Conservation (phyloP, 1,140 invertebrate genomes). For the Ceratosolen solmsi region DNA sequence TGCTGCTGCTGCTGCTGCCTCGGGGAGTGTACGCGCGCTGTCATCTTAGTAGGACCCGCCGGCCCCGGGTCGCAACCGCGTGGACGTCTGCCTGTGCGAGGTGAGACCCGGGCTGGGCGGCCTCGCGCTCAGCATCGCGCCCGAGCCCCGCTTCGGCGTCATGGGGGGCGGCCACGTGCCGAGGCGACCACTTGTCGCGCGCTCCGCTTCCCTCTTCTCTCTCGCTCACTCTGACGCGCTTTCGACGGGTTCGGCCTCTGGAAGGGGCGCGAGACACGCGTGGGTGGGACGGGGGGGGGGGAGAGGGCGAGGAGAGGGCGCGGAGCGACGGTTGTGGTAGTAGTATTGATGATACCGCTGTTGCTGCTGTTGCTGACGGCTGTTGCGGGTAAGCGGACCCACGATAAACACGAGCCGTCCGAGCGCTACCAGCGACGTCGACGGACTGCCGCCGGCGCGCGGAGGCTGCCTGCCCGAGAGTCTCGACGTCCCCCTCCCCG, state of each 20-base stretch:
- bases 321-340: not conserved
- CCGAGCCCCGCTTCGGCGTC: not conserved
- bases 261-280: no score
- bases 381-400: no score
- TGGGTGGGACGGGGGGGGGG: no score
- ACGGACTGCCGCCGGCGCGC: conserved; percentile 41
- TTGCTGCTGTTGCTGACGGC: no score
- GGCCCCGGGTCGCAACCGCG: conserved; percentile 53
- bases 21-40: conserved; percentile 71
- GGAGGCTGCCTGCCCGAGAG: conserved; percentile 10
- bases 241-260: not conserved
- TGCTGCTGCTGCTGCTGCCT: conserved; percentile 68
- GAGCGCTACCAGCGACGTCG: conserved; percentile 51
- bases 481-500: not conserved
- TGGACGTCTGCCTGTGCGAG: not conserved
- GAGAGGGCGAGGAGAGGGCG: not conserved
- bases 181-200: conserved; percentile 29
- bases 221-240: not conserved
- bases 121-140: conserved; percentile 64
- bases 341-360: not conserved
- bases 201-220: not conserved
- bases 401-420: not conserved
- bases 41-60: conserved; percentile 70
- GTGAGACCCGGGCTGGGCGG: not conserved
- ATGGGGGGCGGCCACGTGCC: conserved; percentile 9